Base-by-base conservation (phyloP, 2,797 vertebrate genomes). In the Coregonus suidteri region DNA sequence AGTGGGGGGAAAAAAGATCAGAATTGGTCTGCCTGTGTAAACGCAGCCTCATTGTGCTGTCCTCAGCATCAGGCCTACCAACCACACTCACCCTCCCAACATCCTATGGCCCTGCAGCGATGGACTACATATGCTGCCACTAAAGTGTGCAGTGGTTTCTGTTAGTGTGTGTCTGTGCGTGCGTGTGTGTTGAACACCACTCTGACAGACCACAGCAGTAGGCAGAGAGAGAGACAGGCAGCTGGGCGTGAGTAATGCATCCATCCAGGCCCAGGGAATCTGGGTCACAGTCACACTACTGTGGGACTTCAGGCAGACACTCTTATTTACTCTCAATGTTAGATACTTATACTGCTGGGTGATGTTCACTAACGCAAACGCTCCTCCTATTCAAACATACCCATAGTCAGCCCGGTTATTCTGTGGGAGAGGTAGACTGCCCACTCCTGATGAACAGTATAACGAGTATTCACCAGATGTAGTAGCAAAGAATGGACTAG, bases 211-310 rank as follows among this genome's bases (percentile, higher is more conserved):
- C 75, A 34, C 79, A 86, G 76, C 73, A 76, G 54, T 16, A 6
- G 31, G 14, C 73, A 77, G 78, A 75, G 82, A 85, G 74, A 88
- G 83, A 86, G 82, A 81, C 81, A 73, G 79, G 89, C 90, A 91
- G 88, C 86, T 89, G 90, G 84, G 92, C 77, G 69, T 84, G 86
- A 92, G 88, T 93, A 93, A 92, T 91, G 83, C 88, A 84, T 83
- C 88, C 74, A 20, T 64, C 59, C 59, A 64, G 9, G 85, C 75
- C 62, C 73, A 81, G 53, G 16, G 85, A 91, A 93, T 90, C 90
- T 93, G 88, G 93, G 93, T 93, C 91, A 93, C 79, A 84, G 81
- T 89, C 85, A 76, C 83, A 75, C 80, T 15, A 72, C 51, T 15
- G 62, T 65, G 56, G 4, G 52, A 20, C 14, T 14, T 62, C 37